Conservation (phyloP, 2,797 vertebrate genomes). For the Gadopsis bispinosus region DNA sequence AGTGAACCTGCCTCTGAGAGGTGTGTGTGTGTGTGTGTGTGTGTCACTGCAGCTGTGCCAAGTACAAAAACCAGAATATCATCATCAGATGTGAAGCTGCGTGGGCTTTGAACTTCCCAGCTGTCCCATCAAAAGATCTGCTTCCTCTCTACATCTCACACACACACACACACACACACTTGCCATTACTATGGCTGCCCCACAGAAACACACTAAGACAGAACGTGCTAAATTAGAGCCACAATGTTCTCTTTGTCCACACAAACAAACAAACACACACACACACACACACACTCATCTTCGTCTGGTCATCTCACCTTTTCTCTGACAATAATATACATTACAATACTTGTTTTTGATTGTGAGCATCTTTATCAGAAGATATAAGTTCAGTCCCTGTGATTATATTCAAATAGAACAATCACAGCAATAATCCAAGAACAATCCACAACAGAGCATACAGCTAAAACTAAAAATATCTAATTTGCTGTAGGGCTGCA, state of each 20-base stretch:
- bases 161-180: constrained; percentile 33
- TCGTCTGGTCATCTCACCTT: constrained; percentile 14
- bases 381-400: not conserved
- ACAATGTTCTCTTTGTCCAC: constrained; percentile 25
- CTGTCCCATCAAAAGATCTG: constrained; percentile 82
- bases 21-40: constrained; percentile 21
- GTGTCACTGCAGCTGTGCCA: constrained; percentile 50
- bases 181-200: constrained; percentile 43
- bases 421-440: not conserved
- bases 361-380: not conserved
- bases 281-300: constrained; percentile 4
- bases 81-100: constrained; percentile 61
- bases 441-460: not conserved
- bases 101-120: constrained; percentile 82
- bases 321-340: not conserved
- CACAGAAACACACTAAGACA: not conserved
- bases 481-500: not conserved
- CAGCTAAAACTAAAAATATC: not conserved
- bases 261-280: constrained; percentile 8
- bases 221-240: not conserved
- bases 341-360: not conserved
- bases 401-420: not conserved
- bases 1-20: constrained; percentile 61
- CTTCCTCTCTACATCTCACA: constrained; percentile 59
- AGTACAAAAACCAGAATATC: constrained; percentile 44